phyloP scores from a whole-genome alignment of 2,113 vertebrate genomes.

The Trogon melanurus region DNA sequence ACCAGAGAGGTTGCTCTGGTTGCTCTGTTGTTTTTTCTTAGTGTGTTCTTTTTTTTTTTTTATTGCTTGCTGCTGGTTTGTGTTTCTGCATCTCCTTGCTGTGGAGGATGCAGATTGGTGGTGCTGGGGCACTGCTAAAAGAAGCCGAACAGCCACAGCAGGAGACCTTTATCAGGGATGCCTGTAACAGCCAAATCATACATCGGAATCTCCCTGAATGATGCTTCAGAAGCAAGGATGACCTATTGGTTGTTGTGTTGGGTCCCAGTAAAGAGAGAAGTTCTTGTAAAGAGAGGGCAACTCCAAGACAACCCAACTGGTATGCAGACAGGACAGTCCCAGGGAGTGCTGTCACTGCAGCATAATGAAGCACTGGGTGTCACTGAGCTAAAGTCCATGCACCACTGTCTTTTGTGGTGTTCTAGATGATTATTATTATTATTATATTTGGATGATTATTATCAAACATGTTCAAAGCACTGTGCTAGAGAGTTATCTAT shows the following conservation, averaged over 20 bases:
- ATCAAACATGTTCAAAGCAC: neutral
- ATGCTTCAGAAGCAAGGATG: neutral
- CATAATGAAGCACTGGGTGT: neutral
- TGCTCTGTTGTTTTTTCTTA: neutral
- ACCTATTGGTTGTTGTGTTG: neutral
- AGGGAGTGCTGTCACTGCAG: neutral
- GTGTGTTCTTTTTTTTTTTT: neutral
- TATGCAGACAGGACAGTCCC: neutral
- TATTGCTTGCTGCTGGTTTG: neutral
- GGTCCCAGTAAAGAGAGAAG: neutral
- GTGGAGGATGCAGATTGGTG: neutral
- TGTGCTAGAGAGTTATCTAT: neutral
- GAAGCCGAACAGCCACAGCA: neutral
- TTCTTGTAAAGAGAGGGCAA: neutral
- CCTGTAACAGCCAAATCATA: neutral
- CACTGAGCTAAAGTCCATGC: neutral
- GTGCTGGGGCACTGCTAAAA: neutral
- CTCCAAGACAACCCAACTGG: neutral
- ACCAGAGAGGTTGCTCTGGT: neutral
- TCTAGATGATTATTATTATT: neutral
- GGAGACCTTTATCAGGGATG: neutral
- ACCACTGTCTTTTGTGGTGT: neutral
- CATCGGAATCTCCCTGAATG: neutral
- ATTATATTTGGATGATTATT: neutral
- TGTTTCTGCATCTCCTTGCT: neutral